Evolutionary conservation across 2,888 invertebrate genomes (phyloP).

Genomic region (Cenopis cana): DNA sequence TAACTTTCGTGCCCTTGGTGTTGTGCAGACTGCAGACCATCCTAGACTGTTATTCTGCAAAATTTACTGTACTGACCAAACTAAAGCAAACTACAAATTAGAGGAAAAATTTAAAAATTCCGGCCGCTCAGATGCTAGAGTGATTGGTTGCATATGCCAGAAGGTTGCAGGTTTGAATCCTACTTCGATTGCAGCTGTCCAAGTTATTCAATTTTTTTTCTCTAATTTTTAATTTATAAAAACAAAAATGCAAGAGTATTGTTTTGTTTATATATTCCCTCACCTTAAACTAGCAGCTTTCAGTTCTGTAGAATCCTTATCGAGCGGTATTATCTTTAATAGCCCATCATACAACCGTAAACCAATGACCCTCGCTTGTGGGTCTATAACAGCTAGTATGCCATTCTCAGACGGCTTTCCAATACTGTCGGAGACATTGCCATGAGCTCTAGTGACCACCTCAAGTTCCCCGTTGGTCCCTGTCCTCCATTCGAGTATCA

Average conservation of each 20-base stretch:
- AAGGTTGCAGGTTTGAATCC: too few species aligned
- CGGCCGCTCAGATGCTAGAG: too few species aligned
- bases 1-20: too few species aligned
- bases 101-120: too few species aligned
- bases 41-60: too few species aligned
- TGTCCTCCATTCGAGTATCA: conserved; percentile 96
- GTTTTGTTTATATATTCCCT: conserved; percentile 27
- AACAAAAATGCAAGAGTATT: not conserved
- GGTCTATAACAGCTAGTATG: conserved; percentile 97
- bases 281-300: conserved; percentile 94
- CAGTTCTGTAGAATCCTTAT: conserved; percentile 96
- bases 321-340: conserved; percentile 98
- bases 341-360: conserved; percentile 97
- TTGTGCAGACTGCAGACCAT: too few species aligned
- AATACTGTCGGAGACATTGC: conserved; percentile 97
- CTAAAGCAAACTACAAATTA: too few species aligned
- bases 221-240: too few species aligned
- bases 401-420: conserved; percentile 98
- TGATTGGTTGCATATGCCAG: too few species aligned
- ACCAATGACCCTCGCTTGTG: conserved; percentile 97
- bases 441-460: conserved; percentile 97
- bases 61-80: too few species aligned
- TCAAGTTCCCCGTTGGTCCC: conserved; percentile 91
- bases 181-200: too few species aligned
- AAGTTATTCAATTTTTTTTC: too few species aligned